Percentiles rank a stretch among this genome's conserved stretches.
Conservation (phyloP, 2,113 vertebrate species). For the Erpornis zantholeuca region DNA sequence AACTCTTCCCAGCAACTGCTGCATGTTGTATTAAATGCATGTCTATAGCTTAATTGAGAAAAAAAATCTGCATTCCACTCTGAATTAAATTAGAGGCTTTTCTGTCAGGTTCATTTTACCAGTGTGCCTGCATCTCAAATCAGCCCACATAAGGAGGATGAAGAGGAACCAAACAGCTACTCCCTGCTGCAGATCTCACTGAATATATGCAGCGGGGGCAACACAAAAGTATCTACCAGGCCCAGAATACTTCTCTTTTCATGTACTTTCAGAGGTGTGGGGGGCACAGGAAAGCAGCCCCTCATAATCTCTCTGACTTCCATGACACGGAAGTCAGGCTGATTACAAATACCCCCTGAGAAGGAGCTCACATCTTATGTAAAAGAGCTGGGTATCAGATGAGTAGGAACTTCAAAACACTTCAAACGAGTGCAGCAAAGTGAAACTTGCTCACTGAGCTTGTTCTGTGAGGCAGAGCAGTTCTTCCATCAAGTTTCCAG, state of each 20-base stretch:
- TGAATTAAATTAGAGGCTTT: slow-evolving; percentile 43
- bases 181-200: neutral
- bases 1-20: neutral
- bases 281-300: neutral
- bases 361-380: slow-evolving; percentile 5
- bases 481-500: neutral
- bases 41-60: neutral
- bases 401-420: neutral
- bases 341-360: neutral
- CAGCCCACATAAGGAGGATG: neutral
- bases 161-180: neutral
- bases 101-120: neutral
- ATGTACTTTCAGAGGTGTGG: neutral
- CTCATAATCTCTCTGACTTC: neutral
- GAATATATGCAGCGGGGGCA: slow-evolving; percentile 25
- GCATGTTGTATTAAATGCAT: neutral
- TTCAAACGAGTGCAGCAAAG: neutral
- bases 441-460: neutral
- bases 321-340: neutral
- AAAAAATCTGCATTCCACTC: neutral
- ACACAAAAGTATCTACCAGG: neutral
- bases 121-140: neutral
- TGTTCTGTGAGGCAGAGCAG: neutral
- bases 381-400: neutral
- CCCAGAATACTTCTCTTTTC: neutral